Percentiles rank a stretch among this genome's conserved stretches.
phyloP scores from a whole-genome alignment of 2,113 vertebrate species.

The Forbesichthys papilliferus region DNA sequence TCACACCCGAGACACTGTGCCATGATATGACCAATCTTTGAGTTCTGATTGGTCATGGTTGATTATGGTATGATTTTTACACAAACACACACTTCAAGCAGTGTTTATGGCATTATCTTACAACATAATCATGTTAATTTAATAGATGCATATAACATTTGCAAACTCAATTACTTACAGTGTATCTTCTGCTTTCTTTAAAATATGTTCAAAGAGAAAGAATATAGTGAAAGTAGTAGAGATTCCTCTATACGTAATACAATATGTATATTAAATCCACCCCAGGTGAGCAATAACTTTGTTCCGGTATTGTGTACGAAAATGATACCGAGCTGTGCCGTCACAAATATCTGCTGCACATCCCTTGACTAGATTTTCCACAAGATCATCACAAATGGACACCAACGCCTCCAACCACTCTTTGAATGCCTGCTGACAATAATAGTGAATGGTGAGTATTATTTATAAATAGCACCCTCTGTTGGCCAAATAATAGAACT shows the following conservation, averaged over 20 bases:
- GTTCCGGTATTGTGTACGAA: not conserved
- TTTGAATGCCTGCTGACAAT: conserved; percentile 97
- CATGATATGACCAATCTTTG: not conserved
- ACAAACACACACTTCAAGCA: too few species aligned
- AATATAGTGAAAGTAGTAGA: too few species aligned
- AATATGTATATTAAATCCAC: too few species aligned
- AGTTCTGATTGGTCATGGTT: not conserved
- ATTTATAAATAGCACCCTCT: conserved; percentile 15
- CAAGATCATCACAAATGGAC: conserved; percentile 94
- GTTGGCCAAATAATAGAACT: conserved; percentile 4
- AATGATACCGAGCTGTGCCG: not conserved
- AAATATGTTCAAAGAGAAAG: too few species aligned
- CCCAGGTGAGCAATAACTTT: not conserved
- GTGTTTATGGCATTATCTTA: too few species aligned
- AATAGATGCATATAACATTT: too few species aligned
- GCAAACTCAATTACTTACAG: too few species aligned
- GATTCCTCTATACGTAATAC: too few species aligned
- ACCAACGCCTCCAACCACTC: conserved; percentile 93
- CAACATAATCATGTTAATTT: too few species aligned
- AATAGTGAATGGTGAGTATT: conserved; percentile 88
- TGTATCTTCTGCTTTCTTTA: too few species aligned
- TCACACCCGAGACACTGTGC: too few species aligned
- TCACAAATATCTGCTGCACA: not conserved
- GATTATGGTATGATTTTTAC: too few species aligned
- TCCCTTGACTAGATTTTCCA: conserved; percentile 86